phyloP scores from a whole-genome alignment of 2,888 invertebrate genomes.

The Nasonovia ribisnigri region DNA sequence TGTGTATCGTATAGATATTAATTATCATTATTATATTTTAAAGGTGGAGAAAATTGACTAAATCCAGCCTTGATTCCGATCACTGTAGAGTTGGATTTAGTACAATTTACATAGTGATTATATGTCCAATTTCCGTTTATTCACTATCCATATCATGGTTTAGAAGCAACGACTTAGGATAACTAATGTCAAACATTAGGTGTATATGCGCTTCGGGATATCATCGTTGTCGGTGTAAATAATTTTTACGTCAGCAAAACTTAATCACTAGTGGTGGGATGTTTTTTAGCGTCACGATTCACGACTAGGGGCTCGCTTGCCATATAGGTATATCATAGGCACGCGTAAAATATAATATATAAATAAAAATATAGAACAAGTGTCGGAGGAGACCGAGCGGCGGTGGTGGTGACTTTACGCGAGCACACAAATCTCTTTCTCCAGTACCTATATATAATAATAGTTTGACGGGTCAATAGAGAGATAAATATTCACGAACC shows the following conservation, averaged over 20 bases:
- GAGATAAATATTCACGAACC: conserved; percentile 59
- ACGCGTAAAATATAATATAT: not conserved
- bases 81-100: not conserved
- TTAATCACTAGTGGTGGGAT: not conserved
- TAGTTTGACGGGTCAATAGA: conserved; percentile 64
- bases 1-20: not conserved
- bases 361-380: not conserved
- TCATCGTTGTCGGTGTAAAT: not conserved
- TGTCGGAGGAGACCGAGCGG: conserved; percentile 3
- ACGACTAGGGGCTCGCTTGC: not conserved
- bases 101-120: not conserved
- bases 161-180: not conserved
- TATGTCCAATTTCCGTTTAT: not conserved
- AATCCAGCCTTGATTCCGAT: not conserved
- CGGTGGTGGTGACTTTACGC: not conserved
- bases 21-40: not conserved
- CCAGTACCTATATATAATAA: conserved; percentile 17
- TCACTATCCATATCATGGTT: not conserved
- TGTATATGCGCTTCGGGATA: not conserved
- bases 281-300: not conserved
- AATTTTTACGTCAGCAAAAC: not conserved
- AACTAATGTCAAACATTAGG: not conserved
- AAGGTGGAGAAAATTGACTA: not conserved
- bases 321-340: not conserved
- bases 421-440: conserved; percentile 35